phyloP scores from a whole-genome alignment of 2,888 invertebrate species.

The Melipona bicolor region DNA sequence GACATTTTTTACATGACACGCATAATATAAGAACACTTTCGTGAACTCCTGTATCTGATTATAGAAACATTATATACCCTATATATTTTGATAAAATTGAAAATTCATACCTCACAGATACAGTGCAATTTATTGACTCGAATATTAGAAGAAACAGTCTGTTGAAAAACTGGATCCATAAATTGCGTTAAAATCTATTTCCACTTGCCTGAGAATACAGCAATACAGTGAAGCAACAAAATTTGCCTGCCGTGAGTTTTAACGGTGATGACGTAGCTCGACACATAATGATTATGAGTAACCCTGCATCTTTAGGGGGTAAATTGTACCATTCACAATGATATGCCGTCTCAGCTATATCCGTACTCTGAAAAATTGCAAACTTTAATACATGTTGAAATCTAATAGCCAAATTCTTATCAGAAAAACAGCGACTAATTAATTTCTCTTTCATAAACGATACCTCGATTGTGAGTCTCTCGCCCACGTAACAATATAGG shows the following conservation, averaged over 20 bases:
- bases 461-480: slow-evolving; percentile 63
- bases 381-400: background rate
- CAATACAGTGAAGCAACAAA: slow-evolving; percentile 51
- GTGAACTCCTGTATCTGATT: no score
- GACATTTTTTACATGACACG: no score
- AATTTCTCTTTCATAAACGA: no score
- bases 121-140: no score
- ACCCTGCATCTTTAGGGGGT: slow-evolving; percentile 35
- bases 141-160: no score
- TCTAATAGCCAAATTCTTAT: no score
- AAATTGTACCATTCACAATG: slow-evolving; percentile 63
- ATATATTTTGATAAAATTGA: no score
- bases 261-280: slow-evolving; percentile 53
- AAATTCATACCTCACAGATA: no score
- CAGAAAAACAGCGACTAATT: background rate
- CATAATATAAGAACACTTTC: no score
- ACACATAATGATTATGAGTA: slow-evolving; percentile 55
- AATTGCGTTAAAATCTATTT: background rate
- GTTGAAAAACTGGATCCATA: background rate
- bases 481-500: slow-evolving; percentile 74
- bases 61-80: no score
- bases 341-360: slow-evolving; percentile 49
- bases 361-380: slow-evolving; percentile 45
- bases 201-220: slow-evolving; percentile 48
- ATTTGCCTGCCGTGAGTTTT: slow-evolving; percentile 59